Percentiles rank a stretch among this genome's conserved stretches.
Conservation (phyloP, 2,113 vertebrate genomes). For the Neotoma lepida region DNA sequence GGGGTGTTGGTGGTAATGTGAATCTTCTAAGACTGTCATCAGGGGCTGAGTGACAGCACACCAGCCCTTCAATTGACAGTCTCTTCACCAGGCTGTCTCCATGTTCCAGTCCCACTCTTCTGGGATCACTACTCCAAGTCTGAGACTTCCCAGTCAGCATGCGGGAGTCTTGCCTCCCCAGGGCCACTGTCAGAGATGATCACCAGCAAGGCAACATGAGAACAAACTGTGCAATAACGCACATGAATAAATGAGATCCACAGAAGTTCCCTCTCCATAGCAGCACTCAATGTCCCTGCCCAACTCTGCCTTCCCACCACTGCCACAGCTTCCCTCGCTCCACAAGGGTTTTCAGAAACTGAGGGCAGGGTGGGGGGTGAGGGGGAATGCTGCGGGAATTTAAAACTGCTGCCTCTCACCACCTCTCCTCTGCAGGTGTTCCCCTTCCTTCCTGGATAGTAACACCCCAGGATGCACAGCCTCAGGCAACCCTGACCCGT, state of each 20-base stretch:
- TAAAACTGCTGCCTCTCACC: not conserved
- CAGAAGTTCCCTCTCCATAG: not conserved
- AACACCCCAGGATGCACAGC: not conserved
- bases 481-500: not conserved
- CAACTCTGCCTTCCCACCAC: not conserved
- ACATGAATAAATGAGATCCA: not conserved
- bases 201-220: not conserved
- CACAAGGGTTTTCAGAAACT: not conserved
- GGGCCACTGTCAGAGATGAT: rapidly evolving
- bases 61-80: not conserved
- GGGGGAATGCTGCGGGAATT: not conserved
- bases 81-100: not conserved
- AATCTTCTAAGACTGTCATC: not conserved
- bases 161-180: not conserved
- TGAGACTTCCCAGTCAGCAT: not conserved
- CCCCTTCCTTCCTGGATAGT: not conserved
- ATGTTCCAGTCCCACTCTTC: not conserved
- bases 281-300: not conserved
- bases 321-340: not conserved
- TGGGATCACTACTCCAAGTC: not conserved
- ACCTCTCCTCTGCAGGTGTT: not conserved
- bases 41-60: not conserved
- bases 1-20: not conserved
- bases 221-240: not conserved
- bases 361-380: too few relatives aligned